Evolutionary conservation across 2,888 invertebrate genomes (phyloP).

Genomic region (Branchipolynoe longqiensis): DNA sequence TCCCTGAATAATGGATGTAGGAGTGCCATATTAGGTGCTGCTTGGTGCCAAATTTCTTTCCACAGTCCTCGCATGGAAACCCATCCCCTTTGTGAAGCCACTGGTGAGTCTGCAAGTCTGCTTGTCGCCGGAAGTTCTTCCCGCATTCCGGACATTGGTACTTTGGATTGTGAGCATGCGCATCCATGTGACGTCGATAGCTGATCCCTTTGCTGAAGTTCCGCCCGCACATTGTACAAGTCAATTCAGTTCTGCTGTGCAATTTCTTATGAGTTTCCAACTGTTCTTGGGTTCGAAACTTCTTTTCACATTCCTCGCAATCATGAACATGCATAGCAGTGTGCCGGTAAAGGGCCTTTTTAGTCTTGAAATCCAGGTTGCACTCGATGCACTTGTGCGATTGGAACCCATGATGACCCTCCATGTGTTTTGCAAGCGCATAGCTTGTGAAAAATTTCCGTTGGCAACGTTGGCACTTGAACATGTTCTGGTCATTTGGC

Average conservation of each 20-base stretch:
- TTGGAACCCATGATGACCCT: conserved; percentile 6
- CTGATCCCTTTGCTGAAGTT: conserved; percentile 18
- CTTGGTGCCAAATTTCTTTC: conserved; percentile 38
- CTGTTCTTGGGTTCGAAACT: conserved; percentile 1
- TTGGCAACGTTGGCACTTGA: conserved; percentile 37
- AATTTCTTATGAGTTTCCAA: conserved; percentile 12
- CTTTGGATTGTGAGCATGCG: conserved; percentile 12
- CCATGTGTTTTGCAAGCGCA: conserved; percentile 33
- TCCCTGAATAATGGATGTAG: conserved; percentile 10
- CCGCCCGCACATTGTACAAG: background rate
- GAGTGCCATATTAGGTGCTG: conserved; percentile 48
- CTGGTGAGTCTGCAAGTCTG: conserved; percentile 35
- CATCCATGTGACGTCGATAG: conserved; percentile 5
- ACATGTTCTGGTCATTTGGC: conserved; percentile 40
- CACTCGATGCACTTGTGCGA: conserved; percentile 19
- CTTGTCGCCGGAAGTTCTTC: conserved; percentile 17
- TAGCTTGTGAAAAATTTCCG: conserved; percentile 42
- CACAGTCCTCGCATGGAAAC: conserved; percentile 37
- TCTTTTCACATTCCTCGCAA: conserved; percentile 19
- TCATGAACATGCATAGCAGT: conserved; percentile 22
- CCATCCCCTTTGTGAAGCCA: conserved; percentile 41
- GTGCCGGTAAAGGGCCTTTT: conserved; percentile 30
- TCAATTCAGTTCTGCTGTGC: background rate
- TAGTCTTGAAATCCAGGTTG: conserved; percentile 25
- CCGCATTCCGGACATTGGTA: conserved; percentile 47